Evolutionary conservation across 1,140 invertebrate genomes (phyloP), one percentile per base, ranked within the genome.

Genomic region (Hylyphantes graminicola): DNA sequence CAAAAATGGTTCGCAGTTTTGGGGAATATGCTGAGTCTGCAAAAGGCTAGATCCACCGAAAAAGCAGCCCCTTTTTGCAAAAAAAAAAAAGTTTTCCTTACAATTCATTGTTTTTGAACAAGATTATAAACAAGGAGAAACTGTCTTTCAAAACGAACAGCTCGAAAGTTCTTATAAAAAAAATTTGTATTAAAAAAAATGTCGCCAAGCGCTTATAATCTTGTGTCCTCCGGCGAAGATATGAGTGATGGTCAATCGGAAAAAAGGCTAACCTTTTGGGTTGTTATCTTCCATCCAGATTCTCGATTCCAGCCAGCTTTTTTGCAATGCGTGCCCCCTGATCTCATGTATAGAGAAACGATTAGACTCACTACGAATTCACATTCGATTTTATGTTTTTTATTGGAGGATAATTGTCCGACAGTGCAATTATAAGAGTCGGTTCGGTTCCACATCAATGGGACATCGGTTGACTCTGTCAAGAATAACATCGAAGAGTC

Each of bases 181-280:
- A 35, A 35, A 35, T n/a, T n/a, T n/a, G 35, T 2, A 35, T 35
- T 35, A 35, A 35, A 35, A 35, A 35, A 35, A 35, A 35, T 35
- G 35, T 35, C 35, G 35, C 35, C 35, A 35, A 35, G 5, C 35
- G 35, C 35, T 35, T 35, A 35, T 35, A 35, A 35, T 35, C 35
- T 35, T 5, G 1, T 35, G 35, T 35, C 35, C 35, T 35, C 35
- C 35, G 35, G 35, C 35, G 35, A 2, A 35, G 64, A n/a, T 67
- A 78, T 78, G 76, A 78, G 15, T 78, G 76, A 78, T 78, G 63
- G 64, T 78, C 63, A 65, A 67, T 67, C 53, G 65, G 63, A 78
- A 78, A 67, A n/a, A 78, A 78, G 76, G 64, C 76, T 78, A 78
- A 78, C 76, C 76, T 78, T 78, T 78, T 67, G 76, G 64, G 76